Evolutionary conservation across 2,797 vertebrate genomes (phyloP).

Genomic region (Acanthis flammea): DNA sequence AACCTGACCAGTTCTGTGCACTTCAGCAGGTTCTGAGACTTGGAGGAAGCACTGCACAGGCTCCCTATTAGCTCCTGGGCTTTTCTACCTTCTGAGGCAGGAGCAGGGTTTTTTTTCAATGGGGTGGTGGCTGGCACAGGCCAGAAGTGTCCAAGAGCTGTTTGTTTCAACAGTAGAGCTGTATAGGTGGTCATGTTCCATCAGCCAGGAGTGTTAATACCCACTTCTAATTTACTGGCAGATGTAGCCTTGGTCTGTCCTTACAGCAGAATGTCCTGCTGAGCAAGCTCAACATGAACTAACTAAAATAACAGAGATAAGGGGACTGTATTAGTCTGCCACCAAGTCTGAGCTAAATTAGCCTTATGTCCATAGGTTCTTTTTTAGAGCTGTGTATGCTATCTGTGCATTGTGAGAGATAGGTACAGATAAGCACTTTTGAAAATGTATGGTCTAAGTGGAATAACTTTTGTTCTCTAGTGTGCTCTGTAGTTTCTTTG

Average conservation of each 20-base stretch:
- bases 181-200: neutral
- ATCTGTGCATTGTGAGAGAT: neutral
- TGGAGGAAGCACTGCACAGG: neutral
- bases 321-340: neutral
- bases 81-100: neutral
- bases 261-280: neutral
- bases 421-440: neutral
- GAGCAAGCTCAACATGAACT: constrained; percentile 5
- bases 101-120: neutral
- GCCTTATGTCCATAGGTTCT: neutral
- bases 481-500: neutral
- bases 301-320: constrained; percentile 51
- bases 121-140: neutral
- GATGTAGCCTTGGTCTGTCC: neutral
- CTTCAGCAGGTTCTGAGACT: neutral
- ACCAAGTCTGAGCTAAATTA: constrained; percentile 7
- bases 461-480: neutral
- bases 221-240: neutral
- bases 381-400: neutral
- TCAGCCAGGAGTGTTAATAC: neutral
- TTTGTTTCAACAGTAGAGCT: neutral
- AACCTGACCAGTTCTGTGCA: neutral
- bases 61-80: neutral
- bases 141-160: neutral
- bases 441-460: neutral